phyloP scores from a whole-genome alignment of 2,888 invertebrate species.

The Parelbella ahira region DNA sequence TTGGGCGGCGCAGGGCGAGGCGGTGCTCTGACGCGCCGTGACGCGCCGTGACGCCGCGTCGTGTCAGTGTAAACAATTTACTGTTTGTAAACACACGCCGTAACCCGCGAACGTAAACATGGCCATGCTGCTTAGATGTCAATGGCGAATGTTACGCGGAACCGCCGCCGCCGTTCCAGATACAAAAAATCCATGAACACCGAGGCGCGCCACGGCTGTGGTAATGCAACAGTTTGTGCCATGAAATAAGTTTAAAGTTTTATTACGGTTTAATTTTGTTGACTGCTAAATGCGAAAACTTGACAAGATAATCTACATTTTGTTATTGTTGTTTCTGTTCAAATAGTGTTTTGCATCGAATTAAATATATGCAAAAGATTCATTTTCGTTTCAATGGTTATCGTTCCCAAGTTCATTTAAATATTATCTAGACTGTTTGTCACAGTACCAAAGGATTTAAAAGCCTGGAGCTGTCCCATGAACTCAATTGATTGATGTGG shows the following conservation, averaged over 20 bases:
- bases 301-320: too few relatives aligned
- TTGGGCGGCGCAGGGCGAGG: slow-evolving; percentile 42
- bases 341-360: too few relatives aligned
- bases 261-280: too few relatives aligned
- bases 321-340: too few relatives aligned
- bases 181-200: slow-evolving; percentile 3
- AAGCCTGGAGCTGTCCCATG: too few relatives aligned
- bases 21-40: slow-evolving; percentile 38
- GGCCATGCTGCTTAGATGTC: slow-evolving; percentile 61
- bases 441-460: too few relatives aligned
- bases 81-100: slow-evolving; percentile 71
- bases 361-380: too few relatives aligned
- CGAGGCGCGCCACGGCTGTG: not conserved
- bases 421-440: too few relatives aligned
- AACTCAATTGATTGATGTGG: too few relatives aligned
- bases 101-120: slow-evolving; percentile 61
- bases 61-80: slow-evolving; percentile 61
- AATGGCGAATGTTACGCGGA: slow-evolving; percentile 41
- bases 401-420: too few relatives aligned
- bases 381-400: too few relatives aligned
- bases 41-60: slow-evolving; percentile 42
- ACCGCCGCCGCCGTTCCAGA: slow-evolving; percentile 9
- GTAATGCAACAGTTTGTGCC: slow-evolving; percentile 2
- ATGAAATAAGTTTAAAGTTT: too few relatives aligned
- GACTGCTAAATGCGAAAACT: not conserved